A percentile compares a stretch with the other conserved stretches of the same genome.
These are phyloP conservation scores for Trochalopteron elliotii DNA, from an alignment of 2,113 vertebrate species.

Conservation along the genomic window DNA sequence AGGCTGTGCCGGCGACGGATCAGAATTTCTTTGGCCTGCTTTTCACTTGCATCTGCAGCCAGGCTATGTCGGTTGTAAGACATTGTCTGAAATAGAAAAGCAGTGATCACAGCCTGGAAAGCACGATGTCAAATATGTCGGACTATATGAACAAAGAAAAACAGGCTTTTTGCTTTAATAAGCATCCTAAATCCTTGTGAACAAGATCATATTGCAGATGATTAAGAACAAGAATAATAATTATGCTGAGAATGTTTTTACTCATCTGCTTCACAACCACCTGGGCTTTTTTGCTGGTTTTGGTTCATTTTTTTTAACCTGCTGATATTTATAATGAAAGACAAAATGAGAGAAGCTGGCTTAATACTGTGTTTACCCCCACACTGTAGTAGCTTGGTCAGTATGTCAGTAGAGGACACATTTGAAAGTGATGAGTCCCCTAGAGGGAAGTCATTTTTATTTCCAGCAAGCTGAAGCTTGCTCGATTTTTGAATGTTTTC, in stretches of 20 bases:
- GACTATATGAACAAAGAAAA: not conserved
- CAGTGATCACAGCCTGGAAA: not conserved
- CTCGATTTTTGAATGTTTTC: not conserved
- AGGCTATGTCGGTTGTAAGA: conserved; percentile 89
- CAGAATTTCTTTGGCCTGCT: conserved; percentile 88
- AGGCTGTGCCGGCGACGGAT: conserved; percentile 89
- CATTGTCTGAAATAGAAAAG: conserved; percentile 80
- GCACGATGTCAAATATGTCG: not conserved
- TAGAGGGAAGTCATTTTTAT: not conserved
- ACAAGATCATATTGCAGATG: not conserved
- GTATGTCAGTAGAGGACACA: not conserved
- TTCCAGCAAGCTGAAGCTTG: not conserved
- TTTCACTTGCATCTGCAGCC: conserved; percentile 80
- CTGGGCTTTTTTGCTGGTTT: not conserved
- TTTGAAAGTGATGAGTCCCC: not conserved
- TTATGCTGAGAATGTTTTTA: not conserved
- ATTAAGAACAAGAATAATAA: not conserved
- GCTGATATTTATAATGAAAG: not conserved
- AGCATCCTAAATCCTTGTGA: not conserved
- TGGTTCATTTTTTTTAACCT: not conserved
- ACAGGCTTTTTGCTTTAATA: not conserved
- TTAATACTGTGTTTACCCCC: not conserved
- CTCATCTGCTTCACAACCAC: not conserved
- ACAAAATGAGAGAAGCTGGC: not conserved
- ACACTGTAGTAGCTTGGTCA: not conserved